A percentile compares a stretch with the other conserved stretches of the same genome.
Conservation (phyloP, 2,113 vertebrate species). For the Coracopsis vasa region DNA sequence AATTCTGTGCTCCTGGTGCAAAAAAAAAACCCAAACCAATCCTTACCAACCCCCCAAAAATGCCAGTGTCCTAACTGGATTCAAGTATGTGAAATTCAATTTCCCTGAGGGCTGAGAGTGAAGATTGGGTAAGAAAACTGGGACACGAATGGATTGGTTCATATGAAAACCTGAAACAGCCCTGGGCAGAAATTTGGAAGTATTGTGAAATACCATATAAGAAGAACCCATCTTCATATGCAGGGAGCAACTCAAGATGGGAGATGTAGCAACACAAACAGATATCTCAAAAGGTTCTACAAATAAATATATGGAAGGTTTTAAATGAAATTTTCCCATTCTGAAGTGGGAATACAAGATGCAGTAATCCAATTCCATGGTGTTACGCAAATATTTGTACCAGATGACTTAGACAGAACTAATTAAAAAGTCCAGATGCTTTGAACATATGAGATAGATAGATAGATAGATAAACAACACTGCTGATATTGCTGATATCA, state of each 20-base stretch:
- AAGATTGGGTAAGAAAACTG: constrained; percentile 66
- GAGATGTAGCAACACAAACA: not conserved
- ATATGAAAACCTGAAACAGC: constrained; percentile 59
- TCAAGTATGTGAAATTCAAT: constrained; percentile 63
- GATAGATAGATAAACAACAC: not conserved
- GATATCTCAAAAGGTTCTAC: not conserved
- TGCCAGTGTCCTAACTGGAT: constrained; percentile 14
- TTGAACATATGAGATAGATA: not conserved
- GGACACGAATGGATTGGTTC: constrained; percentile 60
- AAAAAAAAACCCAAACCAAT: not conserved
- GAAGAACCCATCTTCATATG: constrained; percentile 36
- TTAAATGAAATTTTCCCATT: not conserved
- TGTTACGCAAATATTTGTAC: not conserved
- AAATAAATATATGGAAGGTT: not conserved
- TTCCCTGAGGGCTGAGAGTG: constrained; percentile 49
- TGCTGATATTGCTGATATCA: constrained; percentile 40
- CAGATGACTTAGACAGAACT: not conserved
- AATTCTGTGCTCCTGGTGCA: not conserved
- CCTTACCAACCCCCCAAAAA: not conserved
- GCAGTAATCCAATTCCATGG: not conserved
- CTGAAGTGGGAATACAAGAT: not conserved
- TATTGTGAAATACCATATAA: constrained; percentile 37
- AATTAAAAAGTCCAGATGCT: constrained; percentile 18
- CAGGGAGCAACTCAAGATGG: constrained; percentile 14
- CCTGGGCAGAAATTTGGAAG: constrained; percentile 45